Percentiles rank a stretch among this genome's conserved stretches.
Conservation (phyloP, 2,797 vertebrate species). For the Sebastes steindachneri region DNA sequence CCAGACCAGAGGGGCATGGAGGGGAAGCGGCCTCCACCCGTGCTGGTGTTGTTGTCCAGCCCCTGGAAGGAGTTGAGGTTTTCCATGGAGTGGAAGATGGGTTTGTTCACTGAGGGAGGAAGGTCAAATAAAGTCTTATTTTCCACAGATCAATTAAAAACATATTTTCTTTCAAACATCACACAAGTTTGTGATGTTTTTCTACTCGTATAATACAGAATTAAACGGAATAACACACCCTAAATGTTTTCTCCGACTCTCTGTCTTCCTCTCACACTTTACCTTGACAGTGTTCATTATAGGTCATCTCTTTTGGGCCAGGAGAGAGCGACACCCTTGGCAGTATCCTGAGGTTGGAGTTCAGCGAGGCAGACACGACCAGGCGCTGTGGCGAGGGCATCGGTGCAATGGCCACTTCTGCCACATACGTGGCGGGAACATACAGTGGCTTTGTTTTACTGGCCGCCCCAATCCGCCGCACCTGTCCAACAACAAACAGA, state of each 20-base stretch:
- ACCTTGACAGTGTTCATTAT: conserved; percentile 58
- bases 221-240: background rate
- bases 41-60: conserved; percentile 16
- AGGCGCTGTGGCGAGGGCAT: conserved; percentile 69
- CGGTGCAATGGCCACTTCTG: conserved; percentile 81
- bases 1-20: conserved; percentile 59
- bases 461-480: conserved; percentile 82
- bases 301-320: conserved; percentile 17
- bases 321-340: conserved; percentile 59
- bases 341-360: conserved; percentile 61
- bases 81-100: conserved; percentile 84
- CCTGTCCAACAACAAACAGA: conserved; percentile 61
- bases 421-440: conserved; percentile 90
- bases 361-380: conserved; percentile 59
- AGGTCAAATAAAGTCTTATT: background rate
- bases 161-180: background rate
- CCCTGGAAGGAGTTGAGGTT: conserved; percentile 81
- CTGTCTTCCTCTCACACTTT: conserved; percentile 5
- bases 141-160: background rate
- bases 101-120: conserved; percentile 72
- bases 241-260: background rate
- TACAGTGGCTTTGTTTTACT: conserved; percentile 87
- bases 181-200: background rate
- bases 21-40: conserved; percentile 46
- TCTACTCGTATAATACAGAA: background rate